Evolutionary conservation across 2,797 vertebrate species (phyloP), one percentile per base, ranked within the genome.

Genomic region (Pteronotus mesoamericanus): DNA sequence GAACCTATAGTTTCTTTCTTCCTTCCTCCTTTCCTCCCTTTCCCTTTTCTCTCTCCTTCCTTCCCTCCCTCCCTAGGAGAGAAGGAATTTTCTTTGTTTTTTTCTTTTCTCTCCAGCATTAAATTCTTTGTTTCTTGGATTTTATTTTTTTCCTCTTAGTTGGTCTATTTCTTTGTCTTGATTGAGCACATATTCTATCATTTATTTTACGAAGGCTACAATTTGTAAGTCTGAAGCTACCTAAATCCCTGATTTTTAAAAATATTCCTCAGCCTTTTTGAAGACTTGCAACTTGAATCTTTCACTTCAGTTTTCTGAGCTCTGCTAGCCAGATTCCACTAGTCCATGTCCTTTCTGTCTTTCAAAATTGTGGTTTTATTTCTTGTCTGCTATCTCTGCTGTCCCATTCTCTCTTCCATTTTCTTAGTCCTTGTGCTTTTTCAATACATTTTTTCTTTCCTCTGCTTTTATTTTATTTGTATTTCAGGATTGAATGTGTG

Each of bases 401-500:
- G 16, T 68, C 46, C 75, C 80, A 69, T 74, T 74, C 42, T 19
- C 16, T 89, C 21, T 68, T 87, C 26, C 24, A 29, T 86, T 55
- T 77, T 93, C 53, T 89, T 69, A 78, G 48, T 71, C 44, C 14
- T 68, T 80, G 12, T 75, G 37, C 29, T 29, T 84, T 69, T 69
- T n/a, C n/a, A n/a, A 64, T 55, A 42, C 8, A n/a, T 29, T 94
- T 91, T 79, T 42, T 68, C 16, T 55, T 55, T 69, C 7, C 53
- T 89, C 90, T 94, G 72, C 4, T 64, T 26, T 80, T 68, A 86
- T 55, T 84, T 83, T 90, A n/a, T 9, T 68, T 26, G 21, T 57
- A 82, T 87, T 96, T 95, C 21, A 86, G 57, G 39, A 86, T 80
- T 64, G 53, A 80, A 83, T 39, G 1, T n/a, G 24, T 86, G 12